Base-by-base conservation (phyloP, 1,140 invertebrate genomes). In the Ceratosolen solmsi region DNA sequence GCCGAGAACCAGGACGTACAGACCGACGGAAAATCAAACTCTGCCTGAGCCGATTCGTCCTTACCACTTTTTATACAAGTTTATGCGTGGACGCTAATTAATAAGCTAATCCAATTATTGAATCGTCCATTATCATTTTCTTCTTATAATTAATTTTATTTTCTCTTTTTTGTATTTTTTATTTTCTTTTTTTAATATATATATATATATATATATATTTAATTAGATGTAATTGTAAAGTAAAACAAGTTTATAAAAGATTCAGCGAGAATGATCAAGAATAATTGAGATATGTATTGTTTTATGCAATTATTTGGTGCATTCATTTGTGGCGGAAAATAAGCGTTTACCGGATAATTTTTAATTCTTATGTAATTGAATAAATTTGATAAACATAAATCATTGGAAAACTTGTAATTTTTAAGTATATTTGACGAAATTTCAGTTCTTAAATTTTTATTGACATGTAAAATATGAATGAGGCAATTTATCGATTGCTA, bases 1-100 rank as follows among this genome's bases (percentile, higher is more conserved):
- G 54, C 88, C 8, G 90, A 91, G 20, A 86, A 85, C 76, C 89
- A 89, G 20, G 91, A 91, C 49, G 83, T 85, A 11, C 89, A 89
- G 77, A 46, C 85, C 17, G 90, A 91, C 58, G 49, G 84, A 25
- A 91, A 90, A 83, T 83, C 89, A 15, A 87, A 86, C 33, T 88
- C 89, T 56, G 86, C 84, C 74, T 91, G 84, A 88, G 65, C 46
- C 51, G 7, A 46, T 46, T 13, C 41, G 13, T 54, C 51, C 9
- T 54, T 22, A 4, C 20, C 51, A 11, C 13, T 74, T 54, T 36
- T 74, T 80, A 2, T 49, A 46, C 7, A 13, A 58, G 36, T 74
- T 63, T 80, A 54, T 65, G 65, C 17, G 17, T 17, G 72, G 79
- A 75, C 79, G 60, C 56, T 81, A 41, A 75, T 81, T 75, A 15